Conservation (phyloP, 2,113 vertebrate genomes). For the Orthonyx spaldingii region DNA sequence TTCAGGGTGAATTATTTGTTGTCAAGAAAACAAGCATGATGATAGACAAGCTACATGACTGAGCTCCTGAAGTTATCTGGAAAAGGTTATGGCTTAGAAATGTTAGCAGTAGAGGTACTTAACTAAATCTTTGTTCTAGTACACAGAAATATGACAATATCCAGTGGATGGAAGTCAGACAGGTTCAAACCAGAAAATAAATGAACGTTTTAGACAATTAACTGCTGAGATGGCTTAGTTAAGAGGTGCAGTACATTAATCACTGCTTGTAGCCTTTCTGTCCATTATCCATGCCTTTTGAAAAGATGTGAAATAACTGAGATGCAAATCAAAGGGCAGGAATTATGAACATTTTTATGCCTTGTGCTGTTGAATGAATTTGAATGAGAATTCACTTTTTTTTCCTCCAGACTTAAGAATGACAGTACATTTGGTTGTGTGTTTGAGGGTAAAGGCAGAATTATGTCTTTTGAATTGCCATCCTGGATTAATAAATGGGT, state of each 20-base stretch:
- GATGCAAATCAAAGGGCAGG: neutral
- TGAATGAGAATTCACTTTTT: neutral
- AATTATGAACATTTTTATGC: neutral
- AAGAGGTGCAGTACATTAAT: neutral
- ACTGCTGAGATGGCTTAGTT: neutral
- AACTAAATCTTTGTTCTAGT: neutral
- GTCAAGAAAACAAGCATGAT: neutral
- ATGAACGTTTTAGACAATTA: neutral
- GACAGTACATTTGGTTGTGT: neutral
- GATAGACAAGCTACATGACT: neutral
- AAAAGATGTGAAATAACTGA: neutral
- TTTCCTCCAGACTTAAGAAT: neutral
- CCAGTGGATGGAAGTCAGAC: neutral
- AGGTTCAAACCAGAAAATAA: neutral
- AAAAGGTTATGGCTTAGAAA: neutral
- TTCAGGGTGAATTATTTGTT: neutral
- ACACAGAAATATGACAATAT: neutral
- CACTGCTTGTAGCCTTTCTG: neutral
- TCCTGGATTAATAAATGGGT: neutral
- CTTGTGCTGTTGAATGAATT: neutral
- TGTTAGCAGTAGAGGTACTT: neutral
- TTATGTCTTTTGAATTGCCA: neutral
- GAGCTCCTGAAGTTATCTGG: neutral
- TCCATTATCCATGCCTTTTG: neutral
- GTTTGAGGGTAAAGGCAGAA: neutral